Evolutionary conservation across 1,140 invertebrate genomes (phyloP).

Genomic region (Euglossa dilemma): DNA sequence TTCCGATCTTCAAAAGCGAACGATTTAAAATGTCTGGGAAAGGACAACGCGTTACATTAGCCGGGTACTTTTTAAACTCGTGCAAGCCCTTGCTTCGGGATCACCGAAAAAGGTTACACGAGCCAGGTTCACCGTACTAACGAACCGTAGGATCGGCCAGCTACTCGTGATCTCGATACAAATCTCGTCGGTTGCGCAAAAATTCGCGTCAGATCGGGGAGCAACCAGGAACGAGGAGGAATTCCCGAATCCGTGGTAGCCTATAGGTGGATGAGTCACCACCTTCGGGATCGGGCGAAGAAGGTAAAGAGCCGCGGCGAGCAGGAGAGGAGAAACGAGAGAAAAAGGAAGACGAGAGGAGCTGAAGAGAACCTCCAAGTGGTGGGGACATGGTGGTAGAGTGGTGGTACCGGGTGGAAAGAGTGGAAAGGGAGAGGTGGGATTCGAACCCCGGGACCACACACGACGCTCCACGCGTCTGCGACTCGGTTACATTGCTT

Average conservation of each 20-base stretch:
- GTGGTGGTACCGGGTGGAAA: constrained; percentile 69
- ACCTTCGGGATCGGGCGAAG: constrained; percentile 53
- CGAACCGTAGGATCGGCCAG: not conserved
- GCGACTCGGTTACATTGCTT: constrained; percentile 82
- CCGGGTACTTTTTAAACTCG: not conserved
- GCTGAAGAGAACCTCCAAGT: constrained; percentile 61
- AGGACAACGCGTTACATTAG: not conserved
- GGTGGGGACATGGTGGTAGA: constrained; percentile 49
- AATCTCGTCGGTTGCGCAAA: constrained; percentile 26
- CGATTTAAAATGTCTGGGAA: not conserved
- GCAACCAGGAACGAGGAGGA: constrained; percentile 63
- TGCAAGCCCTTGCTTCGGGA: not conserved
- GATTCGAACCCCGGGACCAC: constrained; percentile 79
- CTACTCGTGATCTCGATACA: constrained; percentile 44
- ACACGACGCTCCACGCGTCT: constrained; percentile 83
- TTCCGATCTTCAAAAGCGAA: not conserved
- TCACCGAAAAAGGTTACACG: not conserved
- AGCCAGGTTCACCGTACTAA: not conserved
- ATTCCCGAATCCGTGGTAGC: constrained; percentile 72
- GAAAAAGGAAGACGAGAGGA: constrained; percentile 54
- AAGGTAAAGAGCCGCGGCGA: constrained; percentile 63
- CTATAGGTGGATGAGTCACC: constrained; percentile 73
- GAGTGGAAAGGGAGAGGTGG: constrained; percentile 77
- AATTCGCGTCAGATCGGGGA: constrained; percentile 43
- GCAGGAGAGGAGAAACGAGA: constrained; percentile 51